These are phyloP conservation scores for Ormyrus thymus DNA, from an alignment of 2,888 invertebrate genomes.

Conservation along the genomic window DNA sequence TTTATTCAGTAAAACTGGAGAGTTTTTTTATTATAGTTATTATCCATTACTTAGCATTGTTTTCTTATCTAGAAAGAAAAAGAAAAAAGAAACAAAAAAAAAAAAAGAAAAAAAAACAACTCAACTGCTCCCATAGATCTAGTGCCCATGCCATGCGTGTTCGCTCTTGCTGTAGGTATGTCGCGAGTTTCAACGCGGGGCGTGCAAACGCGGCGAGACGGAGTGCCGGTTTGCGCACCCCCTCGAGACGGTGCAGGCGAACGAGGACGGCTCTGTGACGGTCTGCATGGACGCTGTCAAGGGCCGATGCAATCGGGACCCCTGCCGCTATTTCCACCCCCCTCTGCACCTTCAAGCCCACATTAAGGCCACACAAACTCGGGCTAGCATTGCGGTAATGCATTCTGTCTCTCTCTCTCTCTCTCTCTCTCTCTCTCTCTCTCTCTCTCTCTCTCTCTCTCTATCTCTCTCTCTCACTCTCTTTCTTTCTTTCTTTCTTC, in stretches of 20 bases:
- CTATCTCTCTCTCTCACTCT: constrained; percentile 56
- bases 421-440: constrained; percentile 58
- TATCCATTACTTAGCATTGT: constrained; percentile 47
- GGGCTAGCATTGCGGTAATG: constrained; percentile 78
- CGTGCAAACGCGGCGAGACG: constrained; percentile 97
- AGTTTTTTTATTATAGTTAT: constrained; percentile 18
- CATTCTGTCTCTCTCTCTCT: constrained; percentile 73
- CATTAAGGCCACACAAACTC: constrained; percentile 98
- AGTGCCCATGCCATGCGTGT: constrained; percentile 75
- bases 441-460: constrained; percentile 57
- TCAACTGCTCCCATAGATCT: constrained; percentile 70
- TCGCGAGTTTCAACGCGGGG: constrained; percentile 99
- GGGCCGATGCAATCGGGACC: constrained; percentile 99
- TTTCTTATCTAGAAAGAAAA: constrained; percentile 2
- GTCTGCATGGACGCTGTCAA: constrained; percentile 99
- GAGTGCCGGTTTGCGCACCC: constrained; percentile 99
- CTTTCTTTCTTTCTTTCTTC: constrained; percentile 37
- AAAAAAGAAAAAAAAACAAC: constrained; percentile 25
- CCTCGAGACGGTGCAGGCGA: constrained; percentile 96
- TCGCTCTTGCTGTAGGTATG: constrained; percentile 87
- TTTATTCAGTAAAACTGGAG: background rate
- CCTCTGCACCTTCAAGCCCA: constrained; percentile 99
- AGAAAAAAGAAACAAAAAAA: constrained; percentile 1
- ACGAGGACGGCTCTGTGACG: constrained; percentile 99
- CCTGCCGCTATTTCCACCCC: constrained; percentile 99